Evolutionary conservation across 2,888 invertebrate species (phyloP).

Genomic region (Hedychridium roseum): DNA sequence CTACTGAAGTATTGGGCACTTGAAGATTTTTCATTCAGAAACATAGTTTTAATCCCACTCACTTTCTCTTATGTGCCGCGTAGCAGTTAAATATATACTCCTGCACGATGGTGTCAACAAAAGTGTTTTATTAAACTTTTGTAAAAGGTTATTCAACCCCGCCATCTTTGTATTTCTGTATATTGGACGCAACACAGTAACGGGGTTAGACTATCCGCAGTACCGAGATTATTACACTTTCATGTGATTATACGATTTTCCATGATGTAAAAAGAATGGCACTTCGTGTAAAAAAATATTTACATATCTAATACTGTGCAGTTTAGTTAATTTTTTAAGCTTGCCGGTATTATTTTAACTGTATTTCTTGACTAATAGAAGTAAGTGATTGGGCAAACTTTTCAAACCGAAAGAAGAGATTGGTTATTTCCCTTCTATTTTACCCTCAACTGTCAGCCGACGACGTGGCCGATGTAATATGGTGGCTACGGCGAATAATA

Average conservation of each 20-base stretch:
- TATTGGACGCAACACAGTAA: too few species aligned
- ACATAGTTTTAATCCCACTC: conserved; percentile 46
- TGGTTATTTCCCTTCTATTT: conserved; percentile 23
- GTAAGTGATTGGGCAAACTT: too few species aligned
- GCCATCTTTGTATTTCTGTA: conserved; percentile 43
- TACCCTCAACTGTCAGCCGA: conserved; percentile 26
- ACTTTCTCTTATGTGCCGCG: conserved; percentile 67
- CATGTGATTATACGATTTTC: too few species aligned
- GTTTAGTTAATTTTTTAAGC: too few species aligned
- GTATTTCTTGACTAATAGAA: too few species aligned
- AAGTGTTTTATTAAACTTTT: conserved; percentile 30
- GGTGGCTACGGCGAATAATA: conserved; percentile 15
- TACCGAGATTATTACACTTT: too few species aligned
- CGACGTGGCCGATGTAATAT: conserved; percentile 43
- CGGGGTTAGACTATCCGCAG: too few species aligned
- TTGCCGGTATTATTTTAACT: too few species aligned
- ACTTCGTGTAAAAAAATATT: too few species aligned
- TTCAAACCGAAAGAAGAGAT: conserved; percentile 7
- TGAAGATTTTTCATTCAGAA: background rate
- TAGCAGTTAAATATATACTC: conserved; percentile 50
- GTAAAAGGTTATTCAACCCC: conserved; percentile 31
- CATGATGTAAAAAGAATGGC: too few species aligned
- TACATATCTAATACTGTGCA: too few species aligned
- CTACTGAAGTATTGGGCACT: background rate
- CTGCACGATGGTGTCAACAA: conserved; percentile 24